Percentiles rank a stretch among this genome's conserved stretches.
These are phyloP conservation scores for Solen grandis DNA, from an alignment of 1,140 invertebrate genomes.

Conservation along the genomic window DNA sequence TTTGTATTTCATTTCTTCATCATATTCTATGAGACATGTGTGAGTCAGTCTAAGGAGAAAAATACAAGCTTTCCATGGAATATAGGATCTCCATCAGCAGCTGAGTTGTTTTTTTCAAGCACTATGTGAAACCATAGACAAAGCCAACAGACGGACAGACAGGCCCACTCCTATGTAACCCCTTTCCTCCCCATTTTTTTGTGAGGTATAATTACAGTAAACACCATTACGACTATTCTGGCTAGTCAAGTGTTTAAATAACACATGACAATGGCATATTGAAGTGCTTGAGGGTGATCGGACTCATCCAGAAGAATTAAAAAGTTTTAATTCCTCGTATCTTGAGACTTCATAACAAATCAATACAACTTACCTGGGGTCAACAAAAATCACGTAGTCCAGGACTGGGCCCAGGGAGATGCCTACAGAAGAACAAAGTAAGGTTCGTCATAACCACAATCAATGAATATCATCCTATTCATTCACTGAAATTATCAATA, in stretches of 20 bases:
- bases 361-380: conserved; percentile 68
- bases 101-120: not conserved
- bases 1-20: too few species aligned
- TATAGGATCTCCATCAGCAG: not conserved
- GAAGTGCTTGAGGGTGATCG: not conserved
- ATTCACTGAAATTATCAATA: not conserved
- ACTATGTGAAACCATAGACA: too few species aligned
- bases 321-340: too few species aligned
- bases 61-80: too few species aligned
- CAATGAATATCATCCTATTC: not conserved
- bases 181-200: not conserved
- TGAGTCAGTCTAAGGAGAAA: too few species aligned
- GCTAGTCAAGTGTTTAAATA: not conserved
- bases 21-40: too few species aligned
- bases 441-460: not conserved
- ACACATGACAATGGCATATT: not conserved
- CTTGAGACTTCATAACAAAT: too few species aligned
- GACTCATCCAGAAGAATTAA: not conserved
- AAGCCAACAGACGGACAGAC: too few species aligned
- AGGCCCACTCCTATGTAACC: too few species aligned
- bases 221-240: not conserved
- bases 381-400: conserved; percentile 67
- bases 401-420: conserved; percentile 77
- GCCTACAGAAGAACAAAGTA: conserved; percentile 56
- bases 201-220: not conserved